phyloP scores from a whole-genome alignment of 2,888 invertebrate genomes.

The Ctena decussata region DNA sequence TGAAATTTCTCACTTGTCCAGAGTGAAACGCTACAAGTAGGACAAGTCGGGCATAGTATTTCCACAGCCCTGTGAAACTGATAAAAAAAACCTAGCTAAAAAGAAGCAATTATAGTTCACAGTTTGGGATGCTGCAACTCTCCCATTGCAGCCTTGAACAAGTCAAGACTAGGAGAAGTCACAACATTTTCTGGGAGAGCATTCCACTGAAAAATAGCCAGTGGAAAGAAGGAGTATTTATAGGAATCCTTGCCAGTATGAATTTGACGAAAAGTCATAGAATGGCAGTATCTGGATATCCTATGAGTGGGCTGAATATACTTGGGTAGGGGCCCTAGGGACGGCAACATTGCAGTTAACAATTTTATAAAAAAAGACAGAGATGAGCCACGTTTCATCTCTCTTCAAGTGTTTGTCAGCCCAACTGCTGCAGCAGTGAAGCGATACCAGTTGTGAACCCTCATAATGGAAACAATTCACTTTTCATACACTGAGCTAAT shows the following conservation, averaged over 20 bases:
- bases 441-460: not conserved
- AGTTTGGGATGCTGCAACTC: not conserved
- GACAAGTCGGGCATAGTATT: too few species aligned
- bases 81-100: not conserved
- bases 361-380: too few species aligned
- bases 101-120: not conserved
- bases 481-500: too few species aligned
- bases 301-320: not conserved
- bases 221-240: not conserved
- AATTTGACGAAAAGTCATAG: not conserved
- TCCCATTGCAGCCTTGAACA: not conserved
- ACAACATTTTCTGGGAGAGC: not conserved
- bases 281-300: not conserved
- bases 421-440: not conserved
- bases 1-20: too few species aligned
- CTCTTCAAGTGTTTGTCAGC: not conserved
- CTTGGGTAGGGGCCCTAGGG: not conserved
- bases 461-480: too few species aligned
- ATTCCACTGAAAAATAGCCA: not conserved
- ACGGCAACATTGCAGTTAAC: not conserved
- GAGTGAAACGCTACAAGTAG: too few species aligned
- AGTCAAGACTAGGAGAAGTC: not conserved
- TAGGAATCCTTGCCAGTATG: not conserved
- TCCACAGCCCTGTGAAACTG: too few species aligned
- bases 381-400: not conserved